phyloP scores from a whole-genome alignment of 2,797 vertebrate genomes.

The Fistularia tabacaria region DNA sequence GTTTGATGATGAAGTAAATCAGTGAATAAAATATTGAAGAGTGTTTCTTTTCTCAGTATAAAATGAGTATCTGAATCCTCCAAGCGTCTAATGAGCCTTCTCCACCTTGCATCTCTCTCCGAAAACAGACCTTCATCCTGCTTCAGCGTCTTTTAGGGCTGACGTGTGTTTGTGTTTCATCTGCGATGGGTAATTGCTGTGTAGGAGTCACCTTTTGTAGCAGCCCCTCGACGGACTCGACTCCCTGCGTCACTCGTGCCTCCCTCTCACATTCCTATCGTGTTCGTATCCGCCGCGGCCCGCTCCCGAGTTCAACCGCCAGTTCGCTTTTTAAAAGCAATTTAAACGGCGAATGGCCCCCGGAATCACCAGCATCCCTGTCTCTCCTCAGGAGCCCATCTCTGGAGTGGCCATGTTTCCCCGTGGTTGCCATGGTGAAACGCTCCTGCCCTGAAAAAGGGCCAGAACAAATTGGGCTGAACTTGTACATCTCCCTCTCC shows the following conservation, averaged over 20 bases:
- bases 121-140: conserved; percentile 13
- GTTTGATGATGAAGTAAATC: conserved; percentile 33
- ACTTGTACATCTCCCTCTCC: conserved; percentile 18
- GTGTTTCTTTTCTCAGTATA: conserved; percentile 15
- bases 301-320: conserved; percentile 28
- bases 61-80: conserved; percentile 40
- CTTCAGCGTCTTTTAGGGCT: conserved; percentile 53
- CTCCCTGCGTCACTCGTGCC: conserved; percentile 46
- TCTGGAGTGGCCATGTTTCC: conserved; percentile 41
- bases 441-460: conserved; percentile 59
- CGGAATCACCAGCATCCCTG: conserved; percentile 8
- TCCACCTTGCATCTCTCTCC: conserved; percentile 63
- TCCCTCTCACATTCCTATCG: conserved; percentile 60
- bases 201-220: conserved; percentile 55
- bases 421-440: conserved; percentile 65
- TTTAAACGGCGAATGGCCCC: neutral
- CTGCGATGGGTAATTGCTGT: conserved; percentile 48
- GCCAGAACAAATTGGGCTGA: conserved; percentile 34
- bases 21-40: conserved; percentile 53
- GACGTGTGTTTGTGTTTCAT: conserved; percentile 62
- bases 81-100: conserved; percentile 73
- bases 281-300: conserved; percentile 51
- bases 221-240: conserved; percentile 31
- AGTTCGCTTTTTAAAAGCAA: conserved; percentile 14
- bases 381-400: conserved; percentile 38